Conservation (phyloP, 2,113 vertebrate genomes). For the Conger conger region DNA sequence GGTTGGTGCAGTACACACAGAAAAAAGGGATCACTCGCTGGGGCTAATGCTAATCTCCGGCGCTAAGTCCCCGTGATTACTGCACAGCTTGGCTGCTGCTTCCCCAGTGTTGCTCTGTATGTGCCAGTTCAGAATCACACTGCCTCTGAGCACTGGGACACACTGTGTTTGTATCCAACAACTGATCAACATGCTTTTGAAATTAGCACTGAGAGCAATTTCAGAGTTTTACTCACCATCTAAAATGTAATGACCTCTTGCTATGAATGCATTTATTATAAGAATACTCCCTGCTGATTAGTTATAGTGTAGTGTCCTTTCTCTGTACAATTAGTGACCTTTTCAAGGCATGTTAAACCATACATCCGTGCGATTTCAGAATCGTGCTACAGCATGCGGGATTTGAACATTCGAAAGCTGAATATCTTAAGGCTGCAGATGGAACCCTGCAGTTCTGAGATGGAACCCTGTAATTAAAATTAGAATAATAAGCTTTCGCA, state of each 20-base stretch:
- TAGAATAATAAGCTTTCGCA: too few species aligned
- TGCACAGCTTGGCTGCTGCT: neutral
- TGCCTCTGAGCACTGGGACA: neutral
- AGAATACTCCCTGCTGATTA: neutral
- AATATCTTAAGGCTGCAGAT: neutral
- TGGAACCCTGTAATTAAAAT: neutral
- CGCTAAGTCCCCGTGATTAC: neutral
- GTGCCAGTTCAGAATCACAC: neutral
- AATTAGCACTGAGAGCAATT: neutral
- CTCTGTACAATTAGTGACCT: too few species aligned
- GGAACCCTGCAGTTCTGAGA: neutral
- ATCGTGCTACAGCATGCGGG: too few species aligned
- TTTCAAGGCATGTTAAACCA: too few species aligned
- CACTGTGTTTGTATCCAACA: neutral
- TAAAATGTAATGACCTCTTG: too few species aligned
- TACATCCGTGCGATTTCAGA: too few species aligned
- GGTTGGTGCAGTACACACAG: slow-evolving; percentile 31
- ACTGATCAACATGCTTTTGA: slow-evolving; percentile 27
- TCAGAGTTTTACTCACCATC: neutral
- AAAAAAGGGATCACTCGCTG: neutral
- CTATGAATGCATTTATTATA: neutral
- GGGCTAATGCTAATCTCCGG: neutral
- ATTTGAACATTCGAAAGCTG: neutral
- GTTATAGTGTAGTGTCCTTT: too few species aligned
- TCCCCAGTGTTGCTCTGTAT: neutral